Evolutionary conservation across 2,888 invertebrate species (phyloP).

Genomic region (Tricholauxania praeusta): DNA sequence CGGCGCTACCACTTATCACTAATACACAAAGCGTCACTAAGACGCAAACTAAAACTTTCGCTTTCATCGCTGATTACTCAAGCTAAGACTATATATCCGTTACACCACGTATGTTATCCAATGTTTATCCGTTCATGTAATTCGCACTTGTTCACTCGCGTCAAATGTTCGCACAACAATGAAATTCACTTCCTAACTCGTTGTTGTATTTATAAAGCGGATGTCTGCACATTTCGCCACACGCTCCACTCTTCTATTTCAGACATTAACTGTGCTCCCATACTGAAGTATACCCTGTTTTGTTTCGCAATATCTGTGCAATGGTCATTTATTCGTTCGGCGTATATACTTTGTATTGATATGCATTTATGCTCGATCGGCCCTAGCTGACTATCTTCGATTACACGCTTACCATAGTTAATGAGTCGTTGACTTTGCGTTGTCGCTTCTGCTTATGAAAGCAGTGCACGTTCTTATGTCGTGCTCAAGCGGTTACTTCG

Average conservation of each 20-base stretch:
- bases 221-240: conserved; percentile 45
- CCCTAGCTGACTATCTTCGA: background rate
- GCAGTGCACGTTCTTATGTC: conserved; percentile 26
- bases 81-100: background rate
- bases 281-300: background rate
- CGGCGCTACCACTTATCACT: conserved; percentile 21
- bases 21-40: conserved; percentile 36
- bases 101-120: conserved; percentile 11
- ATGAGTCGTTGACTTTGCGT: conserved; percentile 19
- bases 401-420: conserved; percentile 11
- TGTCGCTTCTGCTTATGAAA: background rate
- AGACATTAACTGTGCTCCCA: too few relatives aligned
- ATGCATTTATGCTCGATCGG: too few relatives aligned
- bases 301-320: background rate
- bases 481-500: conserved; percentile 9
- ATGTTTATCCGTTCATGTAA: conserved; percentile 1
- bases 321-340: background rate
- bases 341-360: background rate
- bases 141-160: conserved; percentile 33
- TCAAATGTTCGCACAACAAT: conserved; percentile 58
- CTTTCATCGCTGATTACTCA: conserved; percentile 39
- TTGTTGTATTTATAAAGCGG: conserved; percentile 68
- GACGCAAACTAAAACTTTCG: conserved; percentile 47
- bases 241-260: too few relatives aligned
- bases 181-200: conserved; percentile 64